phyloP scores from a whole-genome alignment of 2,113 vertebrate genomes.

The Percopsis transmontana region DNA sequence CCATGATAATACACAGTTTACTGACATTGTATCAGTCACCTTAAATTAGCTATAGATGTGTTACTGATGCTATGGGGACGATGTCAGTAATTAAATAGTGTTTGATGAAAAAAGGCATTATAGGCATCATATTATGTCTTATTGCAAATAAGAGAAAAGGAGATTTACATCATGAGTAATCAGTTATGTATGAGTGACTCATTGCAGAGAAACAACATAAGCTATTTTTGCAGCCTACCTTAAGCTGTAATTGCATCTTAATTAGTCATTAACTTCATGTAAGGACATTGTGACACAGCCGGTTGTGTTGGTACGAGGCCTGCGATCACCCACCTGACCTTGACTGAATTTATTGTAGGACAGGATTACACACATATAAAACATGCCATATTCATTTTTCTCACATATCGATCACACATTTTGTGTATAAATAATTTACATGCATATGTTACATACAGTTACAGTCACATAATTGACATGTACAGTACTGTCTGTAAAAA shows the following conservation, averaged over 20 bases:
- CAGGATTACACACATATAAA: background rate
- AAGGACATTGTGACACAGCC: slow-evolving; percentile 51
- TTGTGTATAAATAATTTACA: no score
- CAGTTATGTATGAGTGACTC: slow-evolving; percentile 14
- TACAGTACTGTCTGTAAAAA: no score
- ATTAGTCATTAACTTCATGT: slow-evolving; percentile 40
- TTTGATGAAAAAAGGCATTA: slow-evolving; percentile 3
- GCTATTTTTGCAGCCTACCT: background rate
- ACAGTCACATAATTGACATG: no score
- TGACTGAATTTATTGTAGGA: slow-evolving; percentile 32
- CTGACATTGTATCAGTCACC: no score
- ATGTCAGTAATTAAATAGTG: no score
- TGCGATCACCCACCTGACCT: slow-evolving; percentile 44
- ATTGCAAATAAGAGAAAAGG: background rate
- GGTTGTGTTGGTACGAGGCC: slow-evolving; percentile 21
- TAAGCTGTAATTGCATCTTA: slow-evolving; percentile 36
- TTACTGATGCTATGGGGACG: no score
- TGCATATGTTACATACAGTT: no score
- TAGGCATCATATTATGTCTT: no score
- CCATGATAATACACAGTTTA: no score
- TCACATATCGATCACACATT: slow-evolving; percentile 29
- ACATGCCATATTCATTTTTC: background rate
- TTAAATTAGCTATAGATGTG: no score
- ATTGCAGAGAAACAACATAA: slow-evolving; percentile 21
- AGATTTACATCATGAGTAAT: background rate